phyloP scores from a whole-genome alignment of 2,113 vertebrate genomes.

The Lepus timidus region DNA sequence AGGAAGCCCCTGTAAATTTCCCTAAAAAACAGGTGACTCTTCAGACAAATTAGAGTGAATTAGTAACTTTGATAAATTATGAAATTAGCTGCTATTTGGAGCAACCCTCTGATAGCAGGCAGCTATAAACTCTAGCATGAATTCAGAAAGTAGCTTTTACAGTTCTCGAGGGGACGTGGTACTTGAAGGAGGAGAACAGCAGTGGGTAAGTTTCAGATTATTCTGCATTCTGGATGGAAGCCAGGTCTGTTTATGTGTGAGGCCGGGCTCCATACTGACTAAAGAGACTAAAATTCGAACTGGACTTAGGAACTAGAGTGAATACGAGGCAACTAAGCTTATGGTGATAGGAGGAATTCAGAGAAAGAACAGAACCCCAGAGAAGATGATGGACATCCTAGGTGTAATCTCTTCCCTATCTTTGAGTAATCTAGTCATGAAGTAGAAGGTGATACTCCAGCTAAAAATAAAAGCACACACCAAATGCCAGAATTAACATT shows the following conservation, averaged over 20 bases:
- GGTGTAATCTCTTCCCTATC: neutral
- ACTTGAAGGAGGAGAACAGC: neutral
- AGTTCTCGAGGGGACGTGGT: neutral
- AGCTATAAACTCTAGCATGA: neutral
- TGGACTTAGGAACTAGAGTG: neutral
- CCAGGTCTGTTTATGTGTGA: too few relatives aligned
- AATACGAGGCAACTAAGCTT: neutral
- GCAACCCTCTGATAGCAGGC: neutral
- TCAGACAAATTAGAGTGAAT: neutral
- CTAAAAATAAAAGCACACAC: neutral
- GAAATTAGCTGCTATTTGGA: neutral
- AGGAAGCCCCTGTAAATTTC: neutral
- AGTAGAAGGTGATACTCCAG: neutral
- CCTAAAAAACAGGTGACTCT: neutral
- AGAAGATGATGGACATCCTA: neutral
- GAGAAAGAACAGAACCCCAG: neutral
- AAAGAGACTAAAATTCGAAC: neutral
- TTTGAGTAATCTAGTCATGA: neutral
- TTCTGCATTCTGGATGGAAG: neutral
- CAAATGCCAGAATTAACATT: neutral
- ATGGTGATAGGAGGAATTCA: neutral
- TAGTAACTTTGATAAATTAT: neutral
- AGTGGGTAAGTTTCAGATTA: neutral
- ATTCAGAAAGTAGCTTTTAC: neutral
- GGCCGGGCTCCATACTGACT: too few relatives aligned